Percentiles rank a stretch among this genome's conserved stretches.
Evolutionary conservation across 2,888 invertebrate species (phyloP).

Genomic region (Lottia gigantea): DNA sequence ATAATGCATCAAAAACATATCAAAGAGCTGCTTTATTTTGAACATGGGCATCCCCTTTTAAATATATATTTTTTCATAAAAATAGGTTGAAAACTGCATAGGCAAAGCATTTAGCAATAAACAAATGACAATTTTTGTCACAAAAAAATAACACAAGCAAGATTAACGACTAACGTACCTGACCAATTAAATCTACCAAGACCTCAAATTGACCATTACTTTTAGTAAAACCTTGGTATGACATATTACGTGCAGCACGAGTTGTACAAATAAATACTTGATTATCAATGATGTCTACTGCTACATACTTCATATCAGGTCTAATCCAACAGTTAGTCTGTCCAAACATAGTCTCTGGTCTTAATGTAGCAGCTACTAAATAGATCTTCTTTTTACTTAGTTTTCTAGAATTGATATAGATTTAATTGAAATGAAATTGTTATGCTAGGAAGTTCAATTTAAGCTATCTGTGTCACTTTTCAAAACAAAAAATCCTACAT

Average conservation of each 20-base stretch:
- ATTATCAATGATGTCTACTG: conserved; percentile 76
- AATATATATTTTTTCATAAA: neutral
- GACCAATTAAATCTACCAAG: conserved; percentile 71
- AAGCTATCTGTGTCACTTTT: no score
- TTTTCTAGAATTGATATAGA: neutral
- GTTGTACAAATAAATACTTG: conserved; percentile 86
- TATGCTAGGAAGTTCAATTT: no score
- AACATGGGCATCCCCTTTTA: no score
- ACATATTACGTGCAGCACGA: conserved; percentile 93
- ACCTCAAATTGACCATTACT: conserved; percentile 83
- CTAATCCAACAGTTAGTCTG: conserved; percentile 99
- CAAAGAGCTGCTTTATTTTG: no score
- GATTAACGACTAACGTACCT: conserved; percentile 49
- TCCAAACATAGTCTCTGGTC: conserved; percentile 99
- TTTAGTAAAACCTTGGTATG: conserved; percentile 89
- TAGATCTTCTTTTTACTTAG: conserved; percentile 71
- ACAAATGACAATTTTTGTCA: no score
- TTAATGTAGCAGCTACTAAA: conserved; percentile 95
- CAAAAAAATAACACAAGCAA: no score
- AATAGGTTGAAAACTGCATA: no score
- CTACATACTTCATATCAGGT: conserved; percentile 94
- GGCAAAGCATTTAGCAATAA: no score
- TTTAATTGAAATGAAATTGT: no score
- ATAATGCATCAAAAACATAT: no score
- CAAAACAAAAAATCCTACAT: no score